Base-by-base conservation (phyloP, 2,888 invertebrate genomes). In the Aphelenchoides bicaudatus region DNA sequence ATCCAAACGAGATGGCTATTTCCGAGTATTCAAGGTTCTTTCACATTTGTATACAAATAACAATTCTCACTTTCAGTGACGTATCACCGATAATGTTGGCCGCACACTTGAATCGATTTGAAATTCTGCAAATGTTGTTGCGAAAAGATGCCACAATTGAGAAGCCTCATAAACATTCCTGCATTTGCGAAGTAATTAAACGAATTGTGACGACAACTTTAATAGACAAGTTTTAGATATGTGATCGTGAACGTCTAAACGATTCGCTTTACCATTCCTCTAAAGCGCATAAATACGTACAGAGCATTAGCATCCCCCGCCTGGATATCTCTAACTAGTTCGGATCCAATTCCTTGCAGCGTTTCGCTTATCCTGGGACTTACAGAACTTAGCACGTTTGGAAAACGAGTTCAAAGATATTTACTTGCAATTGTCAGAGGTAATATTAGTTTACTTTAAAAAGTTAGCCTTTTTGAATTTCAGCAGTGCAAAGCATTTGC, bases 401-500 rank as follows among this genome's bases (percentile, higher is more conserved):
- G 84, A 84, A 67, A 82, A 82, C 59, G 83, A 84, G 68, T 84
- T 84, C 72, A 83, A 84, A 68, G 82, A 83, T 59, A 80, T 80
- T 16, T 73, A 63, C 46, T 23, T 62, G 5, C 54, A 64, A 57
- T 73, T 84, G 60, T 80, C 82, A 54, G 80, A n/a, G n/a, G n/a
- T n/a, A n/a, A n/a, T n/a, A n/a, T n/a, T n/a, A n/a, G n/a, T n/a
- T n/a, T n/a, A n/a, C n/a, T n/a, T n/a, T n/a, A n/a, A n/a, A n/a
- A n/a, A n/a, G n/a, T n/a, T n/a, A n/a, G n/a, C n/a, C n/a, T n/a
- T n/a, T n/a, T n/a, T n/a, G n/a, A n/a, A n/a, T n/a, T n/a, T n/a
- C n/a, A 81, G 39, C 83, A 84, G 73, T 84, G 84, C 72, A 83
- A 83, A 72, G 80, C 81, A 63, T 84, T 81, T 71, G 82, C 84